phyloP scores from a whole-genome alignment of 2,888 invertebrate species.

The Cactoblastis cactorum region DNA sequence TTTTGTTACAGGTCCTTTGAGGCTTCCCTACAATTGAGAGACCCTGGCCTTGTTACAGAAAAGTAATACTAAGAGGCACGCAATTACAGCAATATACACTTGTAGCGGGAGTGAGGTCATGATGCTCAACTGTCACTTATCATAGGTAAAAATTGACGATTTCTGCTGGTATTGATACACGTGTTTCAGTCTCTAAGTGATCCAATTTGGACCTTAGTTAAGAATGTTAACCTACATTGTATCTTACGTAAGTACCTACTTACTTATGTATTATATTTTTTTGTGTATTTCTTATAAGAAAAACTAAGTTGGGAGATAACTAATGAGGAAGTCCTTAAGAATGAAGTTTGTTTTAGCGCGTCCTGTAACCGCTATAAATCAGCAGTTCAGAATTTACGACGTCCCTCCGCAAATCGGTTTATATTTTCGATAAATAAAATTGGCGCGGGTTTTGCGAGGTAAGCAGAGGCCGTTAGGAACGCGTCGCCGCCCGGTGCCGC shows the following conservation, averaged over 20 bases:
- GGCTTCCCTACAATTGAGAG: slow-evolving; percentile 40
- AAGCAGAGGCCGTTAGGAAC: slow-evolving; percentile 77
- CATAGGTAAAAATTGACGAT: too few species aligned
- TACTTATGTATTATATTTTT: too few species aligned
- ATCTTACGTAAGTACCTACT: too few species aligned
- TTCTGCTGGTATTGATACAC: too few species aligned
- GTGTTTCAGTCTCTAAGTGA: too few species aligned
- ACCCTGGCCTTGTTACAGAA: slow-evolving; percentile 41
- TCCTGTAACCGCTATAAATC: slow-evolving; percentile 75
- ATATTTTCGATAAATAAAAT: slow-evolving; percentile 80
- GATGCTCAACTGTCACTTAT: too few species aligned
- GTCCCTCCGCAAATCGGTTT: slow-evolving; percentile 78
- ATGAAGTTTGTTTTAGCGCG: slow-evolving; percentile 71
- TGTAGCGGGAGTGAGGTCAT: not conserved
- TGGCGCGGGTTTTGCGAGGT: slow-evolving; percentile 79
- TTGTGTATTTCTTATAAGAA: too few species aligned
- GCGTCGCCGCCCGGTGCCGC: slow-evolving; percentile 60
- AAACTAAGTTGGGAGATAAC: slow-evolving; percentile 34
- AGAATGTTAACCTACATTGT: too few species aligned
- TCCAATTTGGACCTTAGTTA: too few species aligned
- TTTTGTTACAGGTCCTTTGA: slow-evolving; percentile 30
- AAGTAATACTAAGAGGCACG: slow-evolving; percentile 39
- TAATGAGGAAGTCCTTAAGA: slow-evolving; percentile 55
- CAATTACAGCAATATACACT: too few species aligned
- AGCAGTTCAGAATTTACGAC: slow-evolving; percentile 73